Evolutionary conservation across 2,797 vertebrate genomes (phyloP).

Genomic region (Galaxias olidus): DNA sequence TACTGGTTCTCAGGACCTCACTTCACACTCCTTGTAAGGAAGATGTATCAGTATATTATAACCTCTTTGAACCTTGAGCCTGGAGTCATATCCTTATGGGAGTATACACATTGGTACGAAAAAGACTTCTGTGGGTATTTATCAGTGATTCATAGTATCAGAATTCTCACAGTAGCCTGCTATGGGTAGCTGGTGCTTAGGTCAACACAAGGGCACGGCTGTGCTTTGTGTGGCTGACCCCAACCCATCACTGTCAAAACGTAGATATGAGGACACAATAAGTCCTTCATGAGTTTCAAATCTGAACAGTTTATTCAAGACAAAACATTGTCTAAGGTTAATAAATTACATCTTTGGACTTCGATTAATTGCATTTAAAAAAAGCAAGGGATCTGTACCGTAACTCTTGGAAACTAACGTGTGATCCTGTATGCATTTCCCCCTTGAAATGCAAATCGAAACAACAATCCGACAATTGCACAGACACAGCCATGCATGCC

Average conservation of each 20-base stretch:
- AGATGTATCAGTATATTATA: conserved; percentile 11
- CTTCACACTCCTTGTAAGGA: conserved; percentile 8
- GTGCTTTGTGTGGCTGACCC: background rate
- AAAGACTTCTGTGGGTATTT: conserved; percentile 3
- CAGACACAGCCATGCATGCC: no score
- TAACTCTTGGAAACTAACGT: no score
- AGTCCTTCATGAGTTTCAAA: background rate
- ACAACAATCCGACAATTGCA: no score
- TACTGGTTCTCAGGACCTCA: conserved; percentile 23
- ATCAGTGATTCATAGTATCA: background rate
- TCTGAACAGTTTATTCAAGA: background rate
- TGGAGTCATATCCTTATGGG: background rate
- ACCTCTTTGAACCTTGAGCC: background rate
- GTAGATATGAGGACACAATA: background rate
- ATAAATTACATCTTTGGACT: no score
- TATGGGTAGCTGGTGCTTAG: conserved; percentile 8
- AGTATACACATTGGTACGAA: conserved; percentile 6
- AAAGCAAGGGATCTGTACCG: no score
- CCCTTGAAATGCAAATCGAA: no score
- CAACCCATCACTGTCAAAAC: background rate
- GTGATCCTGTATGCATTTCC: no score
- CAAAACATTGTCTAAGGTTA: no score
- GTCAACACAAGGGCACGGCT: background rate
- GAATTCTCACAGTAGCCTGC: background rate
- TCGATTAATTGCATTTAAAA: no score